A percentile compares a stretch with the other conserved stretches of the same genome.
phyloP scores from a whole-genome alignment of 2,888 invertebrate genomes.

The Stenolophus ochropezus region DNA sequence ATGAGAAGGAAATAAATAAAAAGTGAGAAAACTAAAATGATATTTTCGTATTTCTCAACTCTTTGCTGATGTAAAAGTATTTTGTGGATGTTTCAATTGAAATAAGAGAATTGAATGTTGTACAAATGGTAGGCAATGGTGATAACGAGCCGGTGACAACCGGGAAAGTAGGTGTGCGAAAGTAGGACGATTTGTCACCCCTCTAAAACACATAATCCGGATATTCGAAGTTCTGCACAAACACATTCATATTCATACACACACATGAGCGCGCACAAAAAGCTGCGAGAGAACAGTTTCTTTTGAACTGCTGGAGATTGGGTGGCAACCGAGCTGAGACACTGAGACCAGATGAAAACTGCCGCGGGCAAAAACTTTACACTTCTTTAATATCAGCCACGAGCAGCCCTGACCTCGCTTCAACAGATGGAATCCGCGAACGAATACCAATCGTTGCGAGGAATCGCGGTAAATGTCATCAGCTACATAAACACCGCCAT shows the following conservation, averaged over 20 bases:
- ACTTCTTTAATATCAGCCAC: slow-evolving; percentile 52
- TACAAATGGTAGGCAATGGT: no score
- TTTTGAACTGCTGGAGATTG: slow-evolving; percentile 63
- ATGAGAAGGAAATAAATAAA: no score
- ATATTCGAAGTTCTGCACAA: slow-evolving; percentile 41
- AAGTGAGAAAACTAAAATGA: no score
- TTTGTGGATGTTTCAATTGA: no score
- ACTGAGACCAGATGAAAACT: slow-evolving; percentile 51
- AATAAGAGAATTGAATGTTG: no score
- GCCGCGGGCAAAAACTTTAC: slow-evolving; percentile 51
- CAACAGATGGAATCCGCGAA: slow-evolving; percentile 10
- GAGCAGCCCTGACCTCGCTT: neutral
- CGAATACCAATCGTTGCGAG: neutral
- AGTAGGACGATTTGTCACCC: slow-evolving; percentile 43
- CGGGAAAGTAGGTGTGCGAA: neutral
- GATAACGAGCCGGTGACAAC: neutral
- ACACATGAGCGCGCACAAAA: slow-evolving; percentile 26
- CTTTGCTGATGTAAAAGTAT: no score
- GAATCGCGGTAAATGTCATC: no score
- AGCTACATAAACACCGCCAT: no score
- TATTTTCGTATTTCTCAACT: no score
- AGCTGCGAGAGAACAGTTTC: slow-evolving; percentile 61
- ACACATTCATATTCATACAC: slow-evolving; percentile 35
- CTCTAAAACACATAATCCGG: slow-evolving; percentile 46
- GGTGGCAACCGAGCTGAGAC: slow-evolving; percentile 61